These are phyloP conservation scores for Rhopalosiphum nymphaeae DNA, from an alignment of 2,888 invertebrate species.

Conservation along the genomic window DNA sequence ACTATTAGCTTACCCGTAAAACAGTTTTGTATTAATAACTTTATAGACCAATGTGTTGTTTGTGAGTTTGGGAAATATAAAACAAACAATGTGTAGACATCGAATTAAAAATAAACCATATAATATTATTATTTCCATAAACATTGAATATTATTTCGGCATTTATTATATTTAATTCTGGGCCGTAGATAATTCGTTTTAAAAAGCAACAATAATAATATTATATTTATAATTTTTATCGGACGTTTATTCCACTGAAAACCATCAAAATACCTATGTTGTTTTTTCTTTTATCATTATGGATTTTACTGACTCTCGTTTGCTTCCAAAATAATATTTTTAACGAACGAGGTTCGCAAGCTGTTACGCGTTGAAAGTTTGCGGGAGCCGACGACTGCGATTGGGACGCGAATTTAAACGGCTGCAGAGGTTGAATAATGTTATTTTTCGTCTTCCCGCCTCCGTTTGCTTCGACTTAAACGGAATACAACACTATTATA, in stretches of 20 bases:
- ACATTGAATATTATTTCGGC: background rate
- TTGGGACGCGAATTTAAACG: constrained; percentile 20
- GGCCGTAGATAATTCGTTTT: background rate
- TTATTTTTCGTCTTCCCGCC: background rate
- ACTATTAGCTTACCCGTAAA: rapidly evolving
- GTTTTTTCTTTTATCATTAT: background rate
- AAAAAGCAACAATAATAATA: background rate
- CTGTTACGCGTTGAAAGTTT: constrained; percentile 53
- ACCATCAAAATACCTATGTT: background rate
- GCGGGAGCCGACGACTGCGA: background rate
- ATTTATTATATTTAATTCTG: background rate
- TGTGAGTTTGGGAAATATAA: background rate
- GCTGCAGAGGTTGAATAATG: constrained; percentile 44
- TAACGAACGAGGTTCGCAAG: constrained; percentile 41
- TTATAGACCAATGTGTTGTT: background rate
- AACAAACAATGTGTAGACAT: background rate
- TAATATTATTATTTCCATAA: background rate
- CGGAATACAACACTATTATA: background rate
- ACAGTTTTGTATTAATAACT: background rate
- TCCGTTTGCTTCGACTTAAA: background rate
- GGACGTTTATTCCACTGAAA: background rate
- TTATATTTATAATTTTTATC: background rate
- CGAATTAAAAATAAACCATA: background rate
- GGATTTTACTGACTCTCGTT: background rate
- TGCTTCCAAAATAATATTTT: constrained; percentile 22